Base-by-base conservation (phyloP, 2,888 invertebrate species). In the Leucoptera coffeella region DNA sequence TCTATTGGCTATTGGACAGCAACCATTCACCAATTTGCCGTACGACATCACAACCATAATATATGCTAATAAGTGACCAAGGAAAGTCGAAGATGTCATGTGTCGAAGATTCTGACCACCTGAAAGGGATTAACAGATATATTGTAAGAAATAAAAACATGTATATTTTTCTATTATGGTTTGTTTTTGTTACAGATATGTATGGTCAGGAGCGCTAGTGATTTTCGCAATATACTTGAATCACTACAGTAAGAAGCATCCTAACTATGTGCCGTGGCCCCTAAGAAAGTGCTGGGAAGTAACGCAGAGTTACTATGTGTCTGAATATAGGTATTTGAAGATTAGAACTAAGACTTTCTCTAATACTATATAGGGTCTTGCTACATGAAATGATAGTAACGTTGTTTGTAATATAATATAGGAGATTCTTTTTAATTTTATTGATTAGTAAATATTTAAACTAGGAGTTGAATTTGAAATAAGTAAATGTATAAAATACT, bases 201-300 rank as follows among this genome's bases (percentile, higher is more conserved):
- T 85, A 1, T 95, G 93, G 89, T 89, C 93, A 0, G 95, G 94
- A 2, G 50, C 86, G 38, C 67, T 96, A 28, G 91, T 96, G 1
- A 74, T 93, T 1, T 37, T 90, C 15, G 95, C 95, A 4, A 94
- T 96, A 45, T 95, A 94, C 56, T 64, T 96, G n/a, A 95, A 93
- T 65, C 76, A 95, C 26, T 87, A 85, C 50, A 88, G 89, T 51
- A 95, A 94, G 53, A 75, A 71, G 32, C 59, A 79, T 38, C 75
- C 75, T 0, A 43, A 49, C 3, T 65, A 64, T 23, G 39, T 59
- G 0, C 67, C 67, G 0, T 22, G 23, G 2, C 35, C 40, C 0
- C 11, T 58, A 2, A 31, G 39, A 1, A 32, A 29, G 1, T 52
- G 56, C 28, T 54, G 54, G 50, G 40, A 47, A 1, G 51, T 45